Percentiles rank a stretch among this genome's conserved stretches.
Conservation (phyloP, 92 coral and sea anemone species). For the Diadumene lineata region DNA sequence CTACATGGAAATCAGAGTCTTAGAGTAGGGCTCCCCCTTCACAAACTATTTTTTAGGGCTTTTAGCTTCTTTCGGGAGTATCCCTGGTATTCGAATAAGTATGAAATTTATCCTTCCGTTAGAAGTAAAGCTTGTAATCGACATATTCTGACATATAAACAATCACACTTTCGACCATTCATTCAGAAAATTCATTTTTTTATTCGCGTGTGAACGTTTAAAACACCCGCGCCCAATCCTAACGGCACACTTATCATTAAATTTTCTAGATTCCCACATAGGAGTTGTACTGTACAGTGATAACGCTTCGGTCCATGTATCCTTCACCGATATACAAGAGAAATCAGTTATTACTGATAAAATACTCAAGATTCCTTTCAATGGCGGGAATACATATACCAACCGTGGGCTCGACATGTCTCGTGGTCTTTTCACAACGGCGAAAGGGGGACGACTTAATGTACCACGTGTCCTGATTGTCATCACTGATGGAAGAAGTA, state of each 20-base stretch:
- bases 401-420: slow-evolving; percentile 19
- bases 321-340: slow-evolving; percentile 16
- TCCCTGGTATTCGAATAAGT: too few species aligned
- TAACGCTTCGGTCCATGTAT: slow-evolving; percentile 8
- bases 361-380: slow-evolving; percentile 18
- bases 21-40: too few species aligned
- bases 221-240: too few species aligned
- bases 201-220: too few species aligned
- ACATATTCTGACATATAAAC: too few species aligned
- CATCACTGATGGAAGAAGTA: slow-evolving; percentile 34
- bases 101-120: too few species aligned
- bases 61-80: too few species aligned
- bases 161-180: too few species aligned
- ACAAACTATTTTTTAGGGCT: too few species aligned
- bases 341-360: neutral
- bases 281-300: slow-evolving; percentile 31
- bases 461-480: slow-evolving; percentile 27
- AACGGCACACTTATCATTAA: neutral
- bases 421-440: neutral
- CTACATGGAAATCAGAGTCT: too few species aligned
- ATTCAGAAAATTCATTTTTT: too few species aligned
- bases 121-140: too few species aligned
- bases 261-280: slow-evolving; percentile 16
- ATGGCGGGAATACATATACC: slow-evolving; percentile 30
- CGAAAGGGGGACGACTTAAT: slow-evolving; percentile 15